phyloP scores from a whole-genome alignment of 2,113 vertebrate species.

The Caracal caracal region DNA sequence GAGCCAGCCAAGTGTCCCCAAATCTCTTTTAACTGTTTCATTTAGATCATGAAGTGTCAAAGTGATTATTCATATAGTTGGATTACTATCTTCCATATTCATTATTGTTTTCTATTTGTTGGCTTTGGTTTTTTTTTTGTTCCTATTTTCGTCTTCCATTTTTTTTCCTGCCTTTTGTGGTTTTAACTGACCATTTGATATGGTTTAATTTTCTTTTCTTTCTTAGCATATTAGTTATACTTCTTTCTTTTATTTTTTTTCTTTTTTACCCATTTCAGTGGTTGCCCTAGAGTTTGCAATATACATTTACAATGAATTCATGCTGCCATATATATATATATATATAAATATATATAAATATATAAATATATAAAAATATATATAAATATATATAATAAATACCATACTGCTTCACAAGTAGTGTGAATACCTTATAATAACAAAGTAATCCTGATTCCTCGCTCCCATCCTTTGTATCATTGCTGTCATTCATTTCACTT shows the following conservation, averaged over 20 bases:
- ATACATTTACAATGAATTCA: not conserved
- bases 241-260: too few relatives aligned
- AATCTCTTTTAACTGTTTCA: too few relatives aligned
- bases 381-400: too few relatives aligned
- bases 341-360: too few relatives aligned
- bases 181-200: not conserved
- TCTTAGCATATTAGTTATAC: not conserved
- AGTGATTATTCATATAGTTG: not conserved
- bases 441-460: not conserved
- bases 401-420: not conserved
- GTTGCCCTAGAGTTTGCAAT: not conserved
- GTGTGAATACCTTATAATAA: not conserved
- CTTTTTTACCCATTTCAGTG: too few relatives aligned
- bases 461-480: not conserved
- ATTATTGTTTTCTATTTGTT: not conserved
- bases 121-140: not conserved
- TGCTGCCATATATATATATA: not conserved
- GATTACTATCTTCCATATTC: not conserved
- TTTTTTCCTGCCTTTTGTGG: not conserved
- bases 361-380: too few relatives aligned
- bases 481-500: not conserved
- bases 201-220: not conserved
- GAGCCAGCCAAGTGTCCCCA: too few relatives aligned
- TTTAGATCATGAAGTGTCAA: not conserved
- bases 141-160: not conserved